phyloP scores from a whole-genome alignment of 2,888 invertebrate species.

The Himalopsyche tibetana region DNA sequence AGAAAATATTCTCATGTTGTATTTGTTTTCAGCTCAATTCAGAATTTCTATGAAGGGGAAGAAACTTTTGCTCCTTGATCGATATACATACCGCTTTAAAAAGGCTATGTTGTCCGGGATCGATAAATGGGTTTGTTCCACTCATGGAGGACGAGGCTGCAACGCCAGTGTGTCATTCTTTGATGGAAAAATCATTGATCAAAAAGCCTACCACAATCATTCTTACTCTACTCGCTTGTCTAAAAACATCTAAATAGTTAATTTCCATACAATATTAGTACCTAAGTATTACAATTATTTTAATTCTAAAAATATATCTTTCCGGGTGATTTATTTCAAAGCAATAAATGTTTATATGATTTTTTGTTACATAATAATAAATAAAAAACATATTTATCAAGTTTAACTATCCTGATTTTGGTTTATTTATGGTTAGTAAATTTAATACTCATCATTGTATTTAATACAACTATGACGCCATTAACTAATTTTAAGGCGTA shows the following conservation, averaged over 20 bases:
- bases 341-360: too few species aligned
- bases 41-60: conserved; percentile 15
- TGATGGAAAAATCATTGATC: background rate
- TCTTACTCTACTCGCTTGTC: background rate
- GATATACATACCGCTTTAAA: conserved; percentile 47
- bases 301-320: too few species aligned
- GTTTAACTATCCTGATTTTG: too few species aligned
- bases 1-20: too few species aligned
- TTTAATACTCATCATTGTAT: too few species aligned
- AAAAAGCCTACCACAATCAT: conserved; percentile 46
- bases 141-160: conserved; percentile 28
- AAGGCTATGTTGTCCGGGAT: background rate
- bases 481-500: too few species aligned
- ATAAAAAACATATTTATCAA: too few species aligned
- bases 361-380: too few species aligned
- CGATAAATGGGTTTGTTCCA: conserved; percentile 2
- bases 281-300: too few species aligned
- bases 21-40: conserved; percentile 48
- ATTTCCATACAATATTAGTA: background rate
- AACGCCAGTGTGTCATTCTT: background rate
- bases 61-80: conserved; percentile 33
- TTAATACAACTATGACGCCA: too few species aligned
- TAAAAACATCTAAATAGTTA: conserved; percentile 42
- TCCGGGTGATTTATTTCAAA: too few species aligned
- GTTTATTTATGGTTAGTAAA: too few species aligned